Conservation (phyloP, 2,113 vertebrate species). For the Cheilinus undulatus region DNA sequence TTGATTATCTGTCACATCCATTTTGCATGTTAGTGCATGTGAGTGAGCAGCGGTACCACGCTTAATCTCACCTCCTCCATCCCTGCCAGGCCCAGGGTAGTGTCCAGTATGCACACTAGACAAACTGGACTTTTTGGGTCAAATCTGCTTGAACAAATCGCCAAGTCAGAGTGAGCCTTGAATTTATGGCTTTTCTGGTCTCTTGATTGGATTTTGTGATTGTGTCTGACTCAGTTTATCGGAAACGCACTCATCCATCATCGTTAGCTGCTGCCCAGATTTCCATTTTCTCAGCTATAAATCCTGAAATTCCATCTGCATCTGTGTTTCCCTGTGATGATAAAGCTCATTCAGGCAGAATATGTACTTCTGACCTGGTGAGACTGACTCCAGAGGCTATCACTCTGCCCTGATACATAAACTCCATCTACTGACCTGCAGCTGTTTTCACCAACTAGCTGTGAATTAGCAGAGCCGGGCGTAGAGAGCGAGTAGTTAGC, state of each 20-base stretch:
- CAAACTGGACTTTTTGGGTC: too few species aligned
- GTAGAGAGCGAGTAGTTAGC: conserved; percentile 11
- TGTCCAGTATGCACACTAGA: too few species aligned
- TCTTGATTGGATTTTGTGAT: too few species aligned
- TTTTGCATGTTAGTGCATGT: too few species aligned
- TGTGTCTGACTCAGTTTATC: background rate
- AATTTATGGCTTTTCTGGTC: too few species aligned
- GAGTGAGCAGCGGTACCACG: too few species aligned
- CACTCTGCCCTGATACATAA: background rate
- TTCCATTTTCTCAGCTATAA: background rate
- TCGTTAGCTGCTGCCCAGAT: background rate
- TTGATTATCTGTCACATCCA: too few species aligned
- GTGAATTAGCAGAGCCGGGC: conserved; percentile 7
- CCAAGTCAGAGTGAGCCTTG: too few species aligned
- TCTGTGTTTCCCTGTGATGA: background rate
- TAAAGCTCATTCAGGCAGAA: background rate
- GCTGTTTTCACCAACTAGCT: background rate
- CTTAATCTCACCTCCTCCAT: too few species aligned
- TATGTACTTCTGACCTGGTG: conserved; percentile 1
- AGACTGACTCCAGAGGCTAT: background rate
- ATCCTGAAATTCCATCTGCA: background rate
- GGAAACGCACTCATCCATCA: background rate
- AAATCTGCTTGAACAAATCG: too few species aligned
- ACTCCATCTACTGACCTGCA: background rate
- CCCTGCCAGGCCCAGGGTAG: too few species aligned